Evolutionary conservation across 2,888 invertebrate species (phyloP).

Genomic region (Drosophila anomelani): DNA sequence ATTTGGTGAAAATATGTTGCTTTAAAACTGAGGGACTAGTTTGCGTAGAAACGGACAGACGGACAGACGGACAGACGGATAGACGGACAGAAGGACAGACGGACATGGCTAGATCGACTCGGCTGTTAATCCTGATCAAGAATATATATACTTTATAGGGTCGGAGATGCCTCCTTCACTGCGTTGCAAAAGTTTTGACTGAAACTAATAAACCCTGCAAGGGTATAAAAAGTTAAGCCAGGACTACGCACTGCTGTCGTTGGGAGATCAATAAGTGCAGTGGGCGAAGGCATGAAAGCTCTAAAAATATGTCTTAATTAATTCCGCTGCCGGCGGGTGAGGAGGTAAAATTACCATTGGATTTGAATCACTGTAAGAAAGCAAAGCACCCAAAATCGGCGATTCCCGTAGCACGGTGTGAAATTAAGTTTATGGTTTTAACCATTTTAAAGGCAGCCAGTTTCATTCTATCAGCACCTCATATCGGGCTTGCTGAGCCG

Average conservation of each 20-base stretch:
- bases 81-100: too few relatives aligned
- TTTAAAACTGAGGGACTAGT: too few relatives aligned
- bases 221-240: constrained; percentile 48
- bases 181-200: too few relatives aligned
- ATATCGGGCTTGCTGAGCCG: constrained; percentile 30
- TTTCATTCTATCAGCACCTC: constrained; percentile 43
- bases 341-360: constrained; percentile 5
- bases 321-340: constrained; percentile 5
- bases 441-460: constrained; percentile 13
- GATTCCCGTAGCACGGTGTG: too few relatives aligned
- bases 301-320: constrained; percentile 45
- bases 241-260: constrained; percentile 8
- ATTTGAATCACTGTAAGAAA: constrained; percentile 1
- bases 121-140: too few relatives aligned
- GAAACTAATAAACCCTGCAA: too few relatives aligned
- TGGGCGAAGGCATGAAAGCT: constrained; percentile 8
- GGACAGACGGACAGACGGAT: too few relatives aligned
- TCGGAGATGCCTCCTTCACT: too few relatives aligned
- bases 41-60: too few relatives aligned
- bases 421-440: constrained; percentile 14
- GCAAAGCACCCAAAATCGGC: not conserved
- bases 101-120: too few relatives aligned
- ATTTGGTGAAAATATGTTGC: too few relatives aligned
- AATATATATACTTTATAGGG: too few relatives aligned
- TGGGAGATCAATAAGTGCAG: constrained; percentile 22